Evolutionary conservation across 2,113 vertebrate species (phyloP), one percentile per base, ranked within the genome.

Genomic region (Dolichallabes microphthalmus): DNA sequence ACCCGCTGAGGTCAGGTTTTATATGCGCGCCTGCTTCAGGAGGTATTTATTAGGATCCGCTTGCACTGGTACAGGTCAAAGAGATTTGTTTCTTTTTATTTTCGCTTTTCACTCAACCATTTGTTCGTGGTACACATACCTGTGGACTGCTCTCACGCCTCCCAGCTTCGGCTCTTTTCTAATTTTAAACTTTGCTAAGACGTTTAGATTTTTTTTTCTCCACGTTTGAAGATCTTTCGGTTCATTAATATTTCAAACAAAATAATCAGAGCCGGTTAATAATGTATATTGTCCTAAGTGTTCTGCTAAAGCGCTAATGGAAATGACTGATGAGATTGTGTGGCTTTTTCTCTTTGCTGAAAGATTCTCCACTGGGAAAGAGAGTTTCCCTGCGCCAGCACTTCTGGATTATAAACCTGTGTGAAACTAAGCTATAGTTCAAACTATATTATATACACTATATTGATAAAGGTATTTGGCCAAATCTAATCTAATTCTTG

Each of bases 11-110:
- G 82, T 35, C 58, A 17, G 13, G 35, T 80, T 89, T 79, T 39
- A 22, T 80, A 39, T 6, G 57, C 84, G 81, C 86, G 91, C 86
- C 91, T 93, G 90, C 57, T 81, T 83, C 60, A 80, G 69, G n/a
- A 83, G 86, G 88, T 89, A 90, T 92, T 92, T 93, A 90, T 87
- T 82, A 82, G 64, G 86, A 35, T 61, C 19, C 22, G 30, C 55
- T 13, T 6, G 53, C 68, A 71, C 50, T 86, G 73, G 84, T 82
- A 52, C 87, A 82, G 81, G 19, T 60, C 55, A 52, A 45, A 87
- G 80, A 85, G 27, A 57, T 79, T 78, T 84, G 52, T 25, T 80
- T 89, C 86, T 89, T 90, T 76, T 90, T 88, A 22, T 80, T 83
- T 79, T 78, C 14, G 19, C 45, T 78, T 77, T 82, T 85, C 74